Percentiles rank a stretch among this genome's conserved stretches.
Conservation (phyloP, 2,113 vertebrate genomes). For the Cichladusa arquata region DNA sequence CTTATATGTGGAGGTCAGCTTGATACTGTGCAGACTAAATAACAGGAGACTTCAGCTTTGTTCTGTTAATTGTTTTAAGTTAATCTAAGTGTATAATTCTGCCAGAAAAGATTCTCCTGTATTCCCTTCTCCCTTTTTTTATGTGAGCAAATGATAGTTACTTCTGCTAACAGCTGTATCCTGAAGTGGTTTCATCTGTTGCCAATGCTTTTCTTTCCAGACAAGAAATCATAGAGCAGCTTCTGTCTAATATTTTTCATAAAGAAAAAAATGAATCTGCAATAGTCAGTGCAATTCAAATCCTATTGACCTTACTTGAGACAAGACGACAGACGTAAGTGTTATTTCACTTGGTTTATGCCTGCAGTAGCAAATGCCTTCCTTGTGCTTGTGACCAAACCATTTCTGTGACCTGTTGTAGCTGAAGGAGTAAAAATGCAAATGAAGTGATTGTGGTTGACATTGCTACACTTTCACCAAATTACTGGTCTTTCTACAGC, state of each 20-base stretch:
- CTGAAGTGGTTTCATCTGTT: neutral
- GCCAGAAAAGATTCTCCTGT: neutral
- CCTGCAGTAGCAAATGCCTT: neutral
- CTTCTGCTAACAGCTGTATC: neutral
- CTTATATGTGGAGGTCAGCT: neutral
- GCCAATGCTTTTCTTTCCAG: slow-evolving; percentile 70
- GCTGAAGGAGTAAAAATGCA: neutral
- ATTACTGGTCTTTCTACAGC: neutral
- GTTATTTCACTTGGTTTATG: neutral
- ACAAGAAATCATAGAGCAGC: slow-evolving; percentile 95
- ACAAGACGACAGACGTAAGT: slow-evolving; percentile 94
- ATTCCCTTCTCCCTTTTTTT: neutral
- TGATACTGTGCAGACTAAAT: neutral
- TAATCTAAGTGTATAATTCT: neutral
- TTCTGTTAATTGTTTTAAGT: neutral
- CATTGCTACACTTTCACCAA: neutral
- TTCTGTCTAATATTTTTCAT: slow-evolving; percentile 94
- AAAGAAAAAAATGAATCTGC: slow-evolving; percentile 96
- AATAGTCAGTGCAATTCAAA: slow-evolving; percentile 98
- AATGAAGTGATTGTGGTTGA: neutral
- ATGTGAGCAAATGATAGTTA: neutral
- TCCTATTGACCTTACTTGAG: slow-evolving; percentile 93
- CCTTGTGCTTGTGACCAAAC: neutral
- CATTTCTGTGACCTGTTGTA: neutral
- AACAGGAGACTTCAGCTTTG: neutral